phyloP scores from a whole-genome alignment of 2,888 invertebrate species.

The Ormyrus thymus region DNA sequence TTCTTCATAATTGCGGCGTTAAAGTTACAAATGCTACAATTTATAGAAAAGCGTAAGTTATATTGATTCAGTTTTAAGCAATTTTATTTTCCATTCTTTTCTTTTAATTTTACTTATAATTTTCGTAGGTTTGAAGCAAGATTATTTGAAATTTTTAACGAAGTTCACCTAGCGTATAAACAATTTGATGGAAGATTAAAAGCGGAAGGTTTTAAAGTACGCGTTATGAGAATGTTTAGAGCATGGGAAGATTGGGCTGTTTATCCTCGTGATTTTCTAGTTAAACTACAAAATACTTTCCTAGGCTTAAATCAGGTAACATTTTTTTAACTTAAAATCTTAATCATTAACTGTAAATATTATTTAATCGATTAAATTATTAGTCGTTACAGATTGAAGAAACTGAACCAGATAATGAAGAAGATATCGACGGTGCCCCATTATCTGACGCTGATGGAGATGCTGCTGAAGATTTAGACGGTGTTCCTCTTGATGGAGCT shows the following conservation, averaged over 20 bases:
- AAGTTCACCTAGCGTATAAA: slow-evolving; percentile 84
- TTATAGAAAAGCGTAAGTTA: slow-evolving; percentile 87
- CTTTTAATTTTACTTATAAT: slow-evolving; percentile 35
- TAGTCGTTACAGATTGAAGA: slow-evolving; percentile 64
- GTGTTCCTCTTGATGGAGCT: slow-evolving; percentile 86
- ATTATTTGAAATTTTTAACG: slow-evolving; percentile 85
- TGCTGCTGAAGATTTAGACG: slow-evolving; percentile 78
- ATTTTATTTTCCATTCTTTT: slow-evolving; percentile 36
- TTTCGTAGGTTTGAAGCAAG: slow-evolving; percentile 86
- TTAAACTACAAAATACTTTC: slow-evolving; percentile 92
- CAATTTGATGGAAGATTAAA: slow-evolving; percentile 89
- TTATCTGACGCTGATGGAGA: slow-evolving; percentile 76
- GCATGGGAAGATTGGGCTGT: slow-evolving; percentile 99
- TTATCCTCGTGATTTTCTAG: slow-evolving; percentile 94
- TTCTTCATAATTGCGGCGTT: slow-evolving; percentile 96
- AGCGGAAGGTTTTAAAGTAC: slow-evolving; percentile 96
- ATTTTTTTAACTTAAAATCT: slow-evolving; percentile 20
- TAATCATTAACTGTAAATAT: background rate
- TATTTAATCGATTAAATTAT: background rate
- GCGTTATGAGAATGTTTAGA: slow-evolving; percentile 91
- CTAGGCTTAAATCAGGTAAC: slow-evolving; percentile 81
- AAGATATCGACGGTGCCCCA: slow-evolving; percentile 84
- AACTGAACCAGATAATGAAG: slow-evolving; percentile 76
- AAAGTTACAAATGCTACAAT: slow-evolving; percentile 97
- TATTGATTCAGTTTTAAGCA: too few species aligned